These are phyloP conservation scores for Cacatua alba DNA, from an alignment of 2,113 vertebrate genomes.

Conservation along the genomic window DNA sequence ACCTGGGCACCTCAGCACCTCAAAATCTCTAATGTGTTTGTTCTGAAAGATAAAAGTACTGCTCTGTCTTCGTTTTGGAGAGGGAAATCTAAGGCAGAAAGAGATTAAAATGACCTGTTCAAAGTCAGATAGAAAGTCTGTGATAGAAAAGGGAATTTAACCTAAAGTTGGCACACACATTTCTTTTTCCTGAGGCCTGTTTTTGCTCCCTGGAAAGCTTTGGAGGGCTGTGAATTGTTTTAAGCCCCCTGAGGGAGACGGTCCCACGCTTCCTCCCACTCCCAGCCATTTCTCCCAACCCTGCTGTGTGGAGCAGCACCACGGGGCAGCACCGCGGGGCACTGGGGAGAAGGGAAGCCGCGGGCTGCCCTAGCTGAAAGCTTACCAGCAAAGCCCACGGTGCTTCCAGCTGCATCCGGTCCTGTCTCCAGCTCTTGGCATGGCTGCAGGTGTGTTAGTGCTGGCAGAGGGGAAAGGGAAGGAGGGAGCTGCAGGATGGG, in stretches of 20 bases:
- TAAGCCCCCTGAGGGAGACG: background rate
- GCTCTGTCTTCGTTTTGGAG: constrained; percentile 17
- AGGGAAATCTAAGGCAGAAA: constrained; percentile 2
- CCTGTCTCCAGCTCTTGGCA: background rate
- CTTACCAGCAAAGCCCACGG: background rate
- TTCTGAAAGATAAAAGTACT: constrained; percentile 40
- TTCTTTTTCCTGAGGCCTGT: constrained; percentile 2
- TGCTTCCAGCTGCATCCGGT: background rate
- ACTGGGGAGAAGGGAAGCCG: background rate
- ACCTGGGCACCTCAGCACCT: constrained; percentile 8
- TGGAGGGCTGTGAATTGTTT: background rate
- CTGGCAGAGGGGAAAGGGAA: background rate
- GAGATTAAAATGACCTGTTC: constrained; percentile 38
- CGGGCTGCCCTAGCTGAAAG: background rate
- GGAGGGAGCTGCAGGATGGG: background rate
- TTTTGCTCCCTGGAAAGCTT: constrained; percentile 1
- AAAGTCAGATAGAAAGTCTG: constrained; percentile 35
- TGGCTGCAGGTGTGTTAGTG: background rate
- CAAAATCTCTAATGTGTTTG: constrained; percentile 36
- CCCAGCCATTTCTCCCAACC: background rate
- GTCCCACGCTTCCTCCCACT: background rate
- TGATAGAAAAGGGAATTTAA: constrained; percentile 22
- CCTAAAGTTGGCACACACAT: background rate
- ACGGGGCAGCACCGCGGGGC: rapidly evolving
- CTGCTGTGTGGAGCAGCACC: background rate